Percentiles rank a stretch among this genome's conserved stretches.
These are phyloP conservation scores for Nannobrachium achirus DNA, from an alignment of 2,113 vertebrate genomes.

Conservation along the genomic window DNA sequence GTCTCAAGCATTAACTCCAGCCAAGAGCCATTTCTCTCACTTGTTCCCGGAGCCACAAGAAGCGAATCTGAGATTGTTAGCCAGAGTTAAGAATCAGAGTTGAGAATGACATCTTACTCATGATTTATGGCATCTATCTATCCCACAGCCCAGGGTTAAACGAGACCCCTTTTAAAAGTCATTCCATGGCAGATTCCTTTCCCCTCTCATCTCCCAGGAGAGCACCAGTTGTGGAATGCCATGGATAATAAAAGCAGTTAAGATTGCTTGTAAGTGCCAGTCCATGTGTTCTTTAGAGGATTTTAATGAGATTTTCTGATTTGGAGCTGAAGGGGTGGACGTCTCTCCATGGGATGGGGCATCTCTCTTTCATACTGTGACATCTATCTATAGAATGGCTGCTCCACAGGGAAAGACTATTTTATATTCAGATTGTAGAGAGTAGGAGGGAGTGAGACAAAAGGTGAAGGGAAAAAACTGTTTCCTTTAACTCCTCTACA, in stretches of 20 bases:
- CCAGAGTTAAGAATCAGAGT: conserved; percentile 4
- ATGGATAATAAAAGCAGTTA: conserved; percentile 56
- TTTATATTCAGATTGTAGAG: conserved; percentile 18
- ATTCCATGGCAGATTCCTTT: conserved; percentile 50
- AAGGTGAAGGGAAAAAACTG: background rate
- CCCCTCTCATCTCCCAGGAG: conserved; percentile 49
- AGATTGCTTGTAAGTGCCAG: conserved; percentile 44
- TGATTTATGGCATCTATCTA: conserved; percentile 42
- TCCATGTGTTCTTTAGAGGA: conserved; percentile 18
- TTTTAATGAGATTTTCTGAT: conserved; percentile 57
- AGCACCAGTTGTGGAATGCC: conserved; percentile 45
- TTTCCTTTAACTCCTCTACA: no score
- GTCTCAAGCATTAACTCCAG: conserved; percentile 34
- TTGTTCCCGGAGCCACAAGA: conserved; percentile 19
- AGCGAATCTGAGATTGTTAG: conserved; percentile 24
- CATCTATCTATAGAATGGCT: conserved; percentile 24
- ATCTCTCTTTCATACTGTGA: conserved; percentile 10
- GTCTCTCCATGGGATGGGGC: conserved; percentile 12
- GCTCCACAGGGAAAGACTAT: conserved; percentile 17
- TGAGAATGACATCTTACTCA: conserved; percentile 11
- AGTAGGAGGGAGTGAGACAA: conserved; percentile 5
- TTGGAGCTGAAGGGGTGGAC: conserved; percentile 7
- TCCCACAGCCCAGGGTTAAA: conserved; percentile 26
- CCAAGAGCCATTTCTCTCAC: conserved; percentile 31
- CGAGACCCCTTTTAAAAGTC: conserved; percentile 40